Evolutionary conservation across 2,113 vertebrate genomes (phyloP).

Genomic region (Illadopsis cleaveri): DNA sequence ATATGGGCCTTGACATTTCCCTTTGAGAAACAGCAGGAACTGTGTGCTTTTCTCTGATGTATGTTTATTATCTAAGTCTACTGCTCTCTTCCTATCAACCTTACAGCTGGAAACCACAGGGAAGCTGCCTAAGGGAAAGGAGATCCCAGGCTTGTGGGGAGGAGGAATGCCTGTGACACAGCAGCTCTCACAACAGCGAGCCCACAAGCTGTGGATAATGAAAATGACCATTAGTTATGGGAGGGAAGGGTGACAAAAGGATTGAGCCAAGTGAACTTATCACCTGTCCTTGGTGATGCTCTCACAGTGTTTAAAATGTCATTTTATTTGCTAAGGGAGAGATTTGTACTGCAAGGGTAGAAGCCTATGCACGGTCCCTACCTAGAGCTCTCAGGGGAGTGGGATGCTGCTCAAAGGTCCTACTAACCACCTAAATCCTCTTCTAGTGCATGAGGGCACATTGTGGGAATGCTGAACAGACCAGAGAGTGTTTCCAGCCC

Average conservation of each 20-base stretch:
- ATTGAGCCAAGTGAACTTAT: neutral
- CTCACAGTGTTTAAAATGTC: neutral
- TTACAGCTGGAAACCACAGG: neutral
- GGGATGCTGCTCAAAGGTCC: neutral
- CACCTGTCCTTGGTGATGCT: neutral
- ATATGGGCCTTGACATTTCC: rapidly evolving
- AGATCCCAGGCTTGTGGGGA: neutral
- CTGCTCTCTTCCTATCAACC: neutral
- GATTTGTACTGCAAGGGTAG: neutral
- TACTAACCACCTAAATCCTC: neutral
- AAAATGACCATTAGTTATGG: neutral
- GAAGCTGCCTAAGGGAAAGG: neutral
- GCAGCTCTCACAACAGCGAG: neutral
- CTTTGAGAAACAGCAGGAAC: neutral
- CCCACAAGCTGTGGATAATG: neutral
- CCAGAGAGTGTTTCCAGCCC: neutral
- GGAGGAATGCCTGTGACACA: neutral
- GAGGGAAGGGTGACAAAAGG: neutral
- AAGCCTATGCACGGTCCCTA: neutral
- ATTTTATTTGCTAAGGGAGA: neutral
- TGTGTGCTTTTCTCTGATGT: neutral
- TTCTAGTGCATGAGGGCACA: neutral
- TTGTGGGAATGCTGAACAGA: neutral
- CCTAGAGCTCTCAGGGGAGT: neutral
- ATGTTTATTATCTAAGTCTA: neutral